Evolutionary conservation across 2,888 invertebrate genomes (phyloP), one percentile per base, ranked within the genome.

Genomic region (Choristoneura rosaceana): DNA sequence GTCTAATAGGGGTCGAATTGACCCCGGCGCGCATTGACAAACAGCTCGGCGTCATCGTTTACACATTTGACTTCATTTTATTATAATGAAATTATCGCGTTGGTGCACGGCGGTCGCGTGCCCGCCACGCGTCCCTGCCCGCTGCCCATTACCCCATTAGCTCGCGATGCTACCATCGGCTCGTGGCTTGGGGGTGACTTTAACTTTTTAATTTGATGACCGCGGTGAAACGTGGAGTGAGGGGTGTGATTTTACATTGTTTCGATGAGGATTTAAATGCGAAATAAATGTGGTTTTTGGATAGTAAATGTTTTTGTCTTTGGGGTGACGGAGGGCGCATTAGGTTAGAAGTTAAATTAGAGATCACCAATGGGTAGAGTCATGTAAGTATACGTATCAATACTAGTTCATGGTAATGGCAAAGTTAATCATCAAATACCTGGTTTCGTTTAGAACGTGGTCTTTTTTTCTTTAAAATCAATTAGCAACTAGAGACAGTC

Each of bases 61-160:
- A 91, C 90, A 89, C 89, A 84, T 91, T 92, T 90, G 90, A 89
- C 90, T 91, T 82, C 84, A 83, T 90, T 92, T 91, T 90, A 91
- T 92, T 91, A 89, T 89, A 93, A 92, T 92, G 88, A 90, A 92
- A 92, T 91, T 90, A 93, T 91, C 83, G 81, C 80, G 80, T 78
- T 79, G 79, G 81, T 83, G 85, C 83, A 77, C 82, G 78, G 73
- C 81, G 85, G 70, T 82, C 70, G 74, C 73, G 68, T 76, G 74
- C 73, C 61, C 73, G 76, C 80, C 84, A 86, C 84, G 81, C 82
- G 81, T 82, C 78, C 78, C 55, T 12, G 55, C 75, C 69, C 80
- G 80, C 82, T 82, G 80, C 77, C 89, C 87, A 90, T 91, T 91
- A 90, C 89, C 91, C 91, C 91, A 92, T 93, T 91, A 91, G 88